Evolutionary conservation across 2,888 invertebrate species (phyloP), one percentile per base, ranked within the genome.

Genomic region (Atrina japonica): DNA sequence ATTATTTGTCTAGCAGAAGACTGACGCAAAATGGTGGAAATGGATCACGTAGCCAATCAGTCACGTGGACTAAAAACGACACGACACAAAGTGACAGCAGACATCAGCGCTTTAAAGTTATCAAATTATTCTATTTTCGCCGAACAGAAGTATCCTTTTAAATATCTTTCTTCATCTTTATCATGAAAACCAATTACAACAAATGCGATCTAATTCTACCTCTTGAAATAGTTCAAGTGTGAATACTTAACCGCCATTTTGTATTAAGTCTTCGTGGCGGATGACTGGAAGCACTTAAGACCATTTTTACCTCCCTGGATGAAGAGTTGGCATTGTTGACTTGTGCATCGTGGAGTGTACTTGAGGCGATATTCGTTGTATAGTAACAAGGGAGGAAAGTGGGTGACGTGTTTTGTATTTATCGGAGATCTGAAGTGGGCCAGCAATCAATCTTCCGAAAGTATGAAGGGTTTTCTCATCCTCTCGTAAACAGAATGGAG

Each of bases 351-450:
- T 47, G 29, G 49, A 61, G 61, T 47, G 61, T 49, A 43, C 61
- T 61, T 49, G 43, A 43, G 29, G 49, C 47, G 49, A 61, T 61
- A 61, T 47, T 61, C 61, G 27, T 27, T 29, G 49, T 11, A 49
- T 18, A 49, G 61, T 61, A 61, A 61, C 61, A 61, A 61, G 61
- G 18, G 29, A 21, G 35, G 18, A 61, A 47, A 29, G 29, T 45
- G 43, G 61, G 61, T 61, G 61, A 61, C 61, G 61, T 61, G 61
- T 45, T 61, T 61, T 61, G 61, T 61, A 47, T 61, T 61, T 61
- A 47, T 43, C 21, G 49, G 49, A 49, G 61, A 47, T 49, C 27
- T 27, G 43, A 43, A 49, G 49, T 43, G 47, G 61, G 49, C 45
- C 23, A 30, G 61, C 61, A 61, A 61, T 61, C 61, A 61, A 61